Evolutionary conservation across 2,113 vertebrate species (phyloP), one percentile per base, ranked within the genome.

Genomic region (Sebastes schlegelii): DNA sequence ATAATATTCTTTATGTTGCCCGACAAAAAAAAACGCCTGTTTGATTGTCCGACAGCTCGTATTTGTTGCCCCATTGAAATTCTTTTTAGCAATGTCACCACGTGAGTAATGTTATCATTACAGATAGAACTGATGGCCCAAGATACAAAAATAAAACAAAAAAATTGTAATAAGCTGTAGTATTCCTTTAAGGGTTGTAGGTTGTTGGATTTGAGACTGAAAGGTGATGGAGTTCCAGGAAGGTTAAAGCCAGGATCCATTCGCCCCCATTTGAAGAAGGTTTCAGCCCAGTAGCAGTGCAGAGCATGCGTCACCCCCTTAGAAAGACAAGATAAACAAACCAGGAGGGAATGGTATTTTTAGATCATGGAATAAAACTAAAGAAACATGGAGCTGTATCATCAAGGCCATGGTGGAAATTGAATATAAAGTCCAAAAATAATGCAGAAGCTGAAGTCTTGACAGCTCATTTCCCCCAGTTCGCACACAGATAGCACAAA

Each of bases 381-480:
- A 49, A 79, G 40, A 16, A 16, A 48, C 16, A 4, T 43, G 4
- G 8, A 60, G 19, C 10, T 10, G 23, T 14, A 58, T 62, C 68
- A 49, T 34, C 10, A 43, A 21, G 69, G 42, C 42, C 19, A 5
- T 9, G 26, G 5, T 48, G 6, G 51, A 49, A 74, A 49, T 13
- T 17, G 13, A 49, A 40, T 54, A 14, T 11, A 40, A 13, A 69
- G 8, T 58, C 34, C 19, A 80, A 63, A 70, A 57, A 79, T 61
- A 66, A 72, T 54, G 13, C 13, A 23, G n/a, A 74, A 74, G 45
- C 63, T 60, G 34, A 68, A 23, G 61, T n/a, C 45, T 52, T 46
- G 62, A 66, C 83, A 43, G 40, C 17, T 52, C 49, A 52, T 67
- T 67, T 61, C 26, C 26, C 26, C 26, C 8, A 51, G n/a, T 14